These are phyloP conservation scores for Ectobius pallidus DNA, from an alignment of 2,888 invertebrate species.

Conservation along the genomic window DNA sequence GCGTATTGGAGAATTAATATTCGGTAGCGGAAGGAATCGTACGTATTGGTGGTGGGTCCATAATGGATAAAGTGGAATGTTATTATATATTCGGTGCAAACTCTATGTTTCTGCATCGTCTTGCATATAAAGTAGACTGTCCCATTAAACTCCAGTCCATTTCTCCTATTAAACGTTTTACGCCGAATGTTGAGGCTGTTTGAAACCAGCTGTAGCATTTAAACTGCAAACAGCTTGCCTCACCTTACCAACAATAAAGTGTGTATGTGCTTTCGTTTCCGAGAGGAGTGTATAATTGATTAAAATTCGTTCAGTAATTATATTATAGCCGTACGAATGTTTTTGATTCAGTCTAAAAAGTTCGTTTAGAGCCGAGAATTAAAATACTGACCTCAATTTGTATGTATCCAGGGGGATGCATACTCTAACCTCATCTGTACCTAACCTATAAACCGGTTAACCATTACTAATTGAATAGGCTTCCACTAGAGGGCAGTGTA, in stretches of 20 bases:
- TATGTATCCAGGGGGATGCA: background rate
- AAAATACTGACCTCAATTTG: constrained; percentile 4
- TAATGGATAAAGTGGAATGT: no score
- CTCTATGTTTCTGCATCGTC: no score
- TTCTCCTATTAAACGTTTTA: no score
- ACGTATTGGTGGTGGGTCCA: no score
- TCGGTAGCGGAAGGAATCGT: no score
- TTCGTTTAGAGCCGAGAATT: constrained; percentile 7
- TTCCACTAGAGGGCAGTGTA: background rate
- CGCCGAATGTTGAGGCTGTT: no score
- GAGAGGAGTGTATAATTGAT: background rate
- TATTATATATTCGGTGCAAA: no score
- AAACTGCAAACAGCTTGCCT: background rate
- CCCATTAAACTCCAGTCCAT: no score
- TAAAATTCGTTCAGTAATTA: constrained; percentile 5
- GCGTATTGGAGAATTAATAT: no score
- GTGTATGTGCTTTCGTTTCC: background rate
- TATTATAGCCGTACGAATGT: background rate
- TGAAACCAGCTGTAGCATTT: background rate
- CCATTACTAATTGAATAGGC: constrained; percentile 9
- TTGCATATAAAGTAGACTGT: no score
- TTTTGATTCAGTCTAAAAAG: background rate
- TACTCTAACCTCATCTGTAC: background rate
- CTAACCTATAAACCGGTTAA: constrained; percentile 12
- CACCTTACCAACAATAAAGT: background rate